A percentile compares a stretch with the other conserved stretches of the same genome.
phyloP scores from a whole-genome alignment of 2,797 vertebrate genomes.

The Chiloscyllium punctatum region DNA sequence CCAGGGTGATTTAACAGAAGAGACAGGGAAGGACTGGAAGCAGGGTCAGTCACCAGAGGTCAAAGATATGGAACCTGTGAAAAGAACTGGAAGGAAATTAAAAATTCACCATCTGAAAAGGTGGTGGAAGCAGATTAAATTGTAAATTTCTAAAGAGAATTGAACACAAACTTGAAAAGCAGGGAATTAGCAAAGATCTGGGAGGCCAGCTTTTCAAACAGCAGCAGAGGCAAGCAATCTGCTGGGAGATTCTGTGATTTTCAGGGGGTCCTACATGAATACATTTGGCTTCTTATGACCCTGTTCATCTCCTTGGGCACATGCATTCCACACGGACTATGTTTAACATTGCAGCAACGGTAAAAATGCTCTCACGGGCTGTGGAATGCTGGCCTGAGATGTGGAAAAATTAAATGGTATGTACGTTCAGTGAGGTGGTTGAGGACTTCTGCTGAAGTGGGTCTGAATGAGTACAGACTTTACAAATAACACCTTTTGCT shows the following conservation, averaged over 20 bases:
- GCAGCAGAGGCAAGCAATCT: not conserved
- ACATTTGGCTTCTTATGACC: not conserved
- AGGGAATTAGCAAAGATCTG: not conserved
- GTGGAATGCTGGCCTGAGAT: not conserved
- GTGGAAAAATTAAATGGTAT: not conserved
- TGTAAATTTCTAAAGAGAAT: not conserved
- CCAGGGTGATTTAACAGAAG: no score
- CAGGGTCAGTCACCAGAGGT: no score
- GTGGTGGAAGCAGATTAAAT: not conserved
- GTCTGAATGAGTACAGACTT: not conserved
- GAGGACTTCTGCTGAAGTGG: not conserved
- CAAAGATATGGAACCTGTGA: not conserved
- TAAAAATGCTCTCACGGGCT: not conserved
- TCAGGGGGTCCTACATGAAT: not conserved
- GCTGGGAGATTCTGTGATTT: not conserved
- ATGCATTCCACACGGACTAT: no score
- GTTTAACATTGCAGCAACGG: not conserved
- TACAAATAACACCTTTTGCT: not conserved
- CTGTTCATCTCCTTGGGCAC: no score
- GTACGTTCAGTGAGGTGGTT: not conserved
- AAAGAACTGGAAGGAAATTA: not conserved
- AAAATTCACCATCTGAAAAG: not conserved
- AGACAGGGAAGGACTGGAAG: not conserved
- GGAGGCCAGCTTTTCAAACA: not conserved
- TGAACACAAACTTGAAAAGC: not conserved